Percentiles rank a stretch among this genome's conserved stretches.
These are phyloP conservation scores for Lophura nycthemera DNA, from an alignment of 2,113 vertebrate species.

Conservation along the genomic window DNA sequence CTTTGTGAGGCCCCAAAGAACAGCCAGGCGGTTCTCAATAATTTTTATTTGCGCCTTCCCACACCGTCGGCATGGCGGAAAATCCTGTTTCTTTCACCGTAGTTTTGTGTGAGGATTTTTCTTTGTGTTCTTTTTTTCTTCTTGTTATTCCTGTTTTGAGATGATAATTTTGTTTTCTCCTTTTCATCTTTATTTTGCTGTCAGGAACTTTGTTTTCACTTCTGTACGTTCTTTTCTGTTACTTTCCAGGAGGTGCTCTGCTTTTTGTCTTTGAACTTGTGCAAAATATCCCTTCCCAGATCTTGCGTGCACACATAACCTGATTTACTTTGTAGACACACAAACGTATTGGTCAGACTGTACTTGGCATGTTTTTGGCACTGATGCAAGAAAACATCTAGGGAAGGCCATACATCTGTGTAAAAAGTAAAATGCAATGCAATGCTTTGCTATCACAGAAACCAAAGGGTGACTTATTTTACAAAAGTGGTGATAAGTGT, in stretches of 20 bases:
- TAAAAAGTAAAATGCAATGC: neutral
- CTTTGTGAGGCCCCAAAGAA: neutral
- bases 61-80: neutral
- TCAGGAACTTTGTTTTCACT: neutral
- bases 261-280: neutral
- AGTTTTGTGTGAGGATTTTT: neutral
- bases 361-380: neutral
- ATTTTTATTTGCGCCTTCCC: neutral
- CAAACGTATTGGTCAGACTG: neutral
- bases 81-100: neutral
- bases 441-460: neutral
- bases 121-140: neutral
- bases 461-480: neutral
- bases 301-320: rapidly evolving
- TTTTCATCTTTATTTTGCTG: neutral
- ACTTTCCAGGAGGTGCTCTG: neutral
- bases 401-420: neutral
- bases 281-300: neutral
- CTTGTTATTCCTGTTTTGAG: neutral
- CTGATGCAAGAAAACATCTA: neutral
- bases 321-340: neutral
- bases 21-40: neutral
- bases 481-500: neutral
- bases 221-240: neutral
- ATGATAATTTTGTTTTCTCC: neutral